Base-by-base conservation (phyloP, 2,888 invertebrate genomes). In the Parascotia fuliginaria region DNA sequence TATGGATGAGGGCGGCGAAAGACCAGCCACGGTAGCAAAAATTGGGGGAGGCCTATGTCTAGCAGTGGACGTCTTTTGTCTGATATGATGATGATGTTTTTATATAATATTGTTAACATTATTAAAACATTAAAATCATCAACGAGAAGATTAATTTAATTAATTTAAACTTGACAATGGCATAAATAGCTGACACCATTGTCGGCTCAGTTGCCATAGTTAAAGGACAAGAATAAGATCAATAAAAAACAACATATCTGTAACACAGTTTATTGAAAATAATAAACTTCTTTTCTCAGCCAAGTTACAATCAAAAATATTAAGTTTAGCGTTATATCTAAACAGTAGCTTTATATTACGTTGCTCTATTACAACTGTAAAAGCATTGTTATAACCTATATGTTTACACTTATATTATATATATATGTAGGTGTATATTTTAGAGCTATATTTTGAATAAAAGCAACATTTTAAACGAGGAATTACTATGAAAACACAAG, bases 231-330 rank as follows among this genome's bases (percentile, higher is more conserved):
- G 3, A 14, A 11, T 0, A 29, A 12, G 11, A 11, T n/a, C 11
- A 66, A 58, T 57, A 61, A 67, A 70, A 53, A 13, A 43, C 13
- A 22, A 33, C 12, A 32, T 55, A 52, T 74, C 73, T 63, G 65
- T 84, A 88, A 86, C 82, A 81, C 77, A 78, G 79, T 91, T 91
- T 91, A 90, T 87, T 90, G 80, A 88, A 88, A 87, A 89, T 84
- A 85, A 90, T 88, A 86, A 87, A 87, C 79, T 73, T 85, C 68
- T 83, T 72, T 79, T 73, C 48, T 70, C 69, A 64, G 70, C 70
- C 66, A 79, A 70, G 79, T 81, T 76, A 83, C 78, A 85, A 73
- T 68, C 45, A 64, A 68, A 67, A 66, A 68, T 69, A 68, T 68
- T 59, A 11, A 36, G 43, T 60, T 57, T 63, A 64, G 60, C 70